Percentiles rank a stretch among this genome's conserved stretches.
Evolutionary conservation across 2,113 vertebrate species (phyloP).

Genomic region (Hippolais icterina): DNA sequence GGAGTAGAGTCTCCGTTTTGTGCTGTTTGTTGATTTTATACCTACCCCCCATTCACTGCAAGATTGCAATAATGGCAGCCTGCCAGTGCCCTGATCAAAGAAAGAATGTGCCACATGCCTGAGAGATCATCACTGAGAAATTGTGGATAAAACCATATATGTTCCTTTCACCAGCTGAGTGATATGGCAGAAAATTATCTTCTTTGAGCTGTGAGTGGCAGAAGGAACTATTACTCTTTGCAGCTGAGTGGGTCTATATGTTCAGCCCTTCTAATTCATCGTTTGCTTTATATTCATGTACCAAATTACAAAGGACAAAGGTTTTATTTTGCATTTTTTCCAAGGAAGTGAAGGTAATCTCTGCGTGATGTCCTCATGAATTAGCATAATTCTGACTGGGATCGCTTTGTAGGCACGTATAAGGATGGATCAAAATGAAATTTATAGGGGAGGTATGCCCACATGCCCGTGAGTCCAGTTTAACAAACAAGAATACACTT

Average conservation of each 20-base stretch:
- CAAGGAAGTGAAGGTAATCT: background rate
- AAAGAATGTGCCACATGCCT: background rate
- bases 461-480: accelerated
- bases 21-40: background rate
- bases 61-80: background rate
- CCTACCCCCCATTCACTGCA: background rate
- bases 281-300: background rate
- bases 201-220: background rate
- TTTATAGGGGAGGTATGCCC: background rate
- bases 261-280: background rate
- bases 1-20: background rate
- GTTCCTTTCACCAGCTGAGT: background rate
- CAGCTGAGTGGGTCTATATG: background rate
- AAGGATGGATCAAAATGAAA: background rate
- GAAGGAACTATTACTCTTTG: background rate
- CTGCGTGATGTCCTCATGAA: background rate
- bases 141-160: background rate
- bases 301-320: background rate
- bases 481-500: background rate
- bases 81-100: background rate
- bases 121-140: background rate
- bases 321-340: background rate
- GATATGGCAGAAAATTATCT: background rate
- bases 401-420: background rate
- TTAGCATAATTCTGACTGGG: background rate